Percentiles rank a stretch among this genome's conserved stretches.
phyloP scores from a whole-genome alignment of 2,888 invertebrate species.

The Ceramica pisi region DNA sequence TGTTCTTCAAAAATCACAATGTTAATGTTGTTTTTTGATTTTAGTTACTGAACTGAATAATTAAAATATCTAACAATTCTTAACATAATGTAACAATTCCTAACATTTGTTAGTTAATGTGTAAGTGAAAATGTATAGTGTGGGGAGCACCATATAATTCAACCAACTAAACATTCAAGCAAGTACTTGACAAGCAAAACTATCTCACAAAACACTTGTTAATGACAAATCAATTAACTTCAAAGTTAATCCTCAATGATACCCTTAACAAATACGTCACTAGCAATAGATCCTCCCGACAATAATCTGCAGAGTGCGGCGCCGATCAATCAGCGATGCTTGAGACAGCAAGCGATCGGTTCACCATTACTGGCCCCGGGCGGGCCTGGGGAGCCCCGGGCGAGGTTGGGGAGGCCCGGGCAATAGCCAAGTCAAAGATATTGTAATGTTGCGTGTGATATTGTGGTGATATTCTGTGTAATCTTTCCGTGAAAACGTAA shows the following conservation, averaged over 20 bases:
- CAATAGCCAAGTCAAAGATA: neutral
- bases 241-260: neutral
- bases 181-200: too few species aligned
- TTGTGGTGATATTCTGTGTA: neutral
- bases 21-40: too few species aligned
- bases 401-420: neutral
- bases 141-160: too few species aligned
- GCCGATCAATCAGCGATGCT: slow-evolving; percentile 52
- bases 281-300: slow-evolving; percentile 12
- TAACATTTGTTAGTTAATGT: too few species aligned
- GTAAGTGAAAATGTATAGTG: too few species aligned
- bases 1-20: too few species aligned
- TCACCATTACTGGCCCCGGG: slow-evolving; percentile 53
- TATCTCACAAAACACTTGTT: neutral
- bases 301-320: slow-evolving; percentile 26
- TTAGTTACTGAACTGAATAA: too few species aligned
- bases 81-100: too few species aligned
- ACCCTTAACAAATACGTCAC: slow-evolving; percentile 35
- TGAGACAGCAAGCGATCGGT: slow-evolving; percentile 60
- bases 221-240: neutral
- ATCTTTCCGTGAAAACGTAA: neutral
- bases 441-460: neutral
- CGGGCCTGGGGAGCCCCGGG: slow-evolving; percentile 10
- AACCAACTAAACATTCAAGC: neutral
- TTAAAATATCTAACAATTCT: too few species aligned